Base-by-base conservation (phyloP, 2,113 vertebrate genomes). In the Ellobius talpinus region DNA sequence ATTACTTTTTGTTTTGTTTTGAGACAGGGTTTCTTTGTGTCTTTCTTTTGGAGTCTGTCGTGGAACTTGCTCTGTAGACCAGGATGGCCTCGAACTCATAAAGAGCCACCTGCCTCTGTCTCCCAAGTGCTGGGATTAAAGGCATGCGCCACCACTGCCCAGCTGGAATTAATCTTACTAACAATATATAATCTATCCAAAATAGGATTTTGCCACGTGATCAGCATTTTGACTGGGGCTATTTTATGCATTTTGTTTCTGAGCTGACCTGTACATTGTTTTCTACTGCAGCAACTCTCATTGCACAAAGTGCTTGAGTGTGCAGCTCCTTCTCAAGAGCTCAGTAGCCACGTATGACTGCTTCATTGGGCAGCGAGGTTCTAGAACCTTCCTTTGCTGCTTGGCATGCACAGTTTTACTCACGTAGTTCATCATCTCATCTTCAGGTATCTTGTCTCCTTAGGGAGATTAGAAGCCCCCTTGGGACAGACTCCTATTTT, bases 391-490 rank as follows among this genome's bases (percentile, higher is more conserved):
- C n/a, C 4, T 45, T 74, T 12, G 4, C 65, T n/a, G 5, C 36
- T 31, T 58, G 52, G 66, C 81, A 66, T 31, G 47, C 16, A 9
- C 4, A 4, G 1, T 66, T 31, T 50, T 0, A 1, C 26, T 4
- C 0, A 21, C 4, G 42, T 29, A 31, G 55, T 68, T 91, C 11
- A 87, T 73, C 39, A 52, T 63, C 77, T 90, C 87, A 47, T 78
- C 33, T 45, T 72, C 23, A 36, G 2, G 3, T 39, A 74, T 55
- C 42, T 47, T 63, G 50, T 78, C 73, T 91, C 82, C 33, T 68
- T 23, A 61, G 88, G 65, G 76, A 92, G 76, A 90, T 65, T 36
- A 24, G 82, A 89, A 93, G 36, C 68, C 78, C 55, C 73, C 61
- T 63, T 45, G 31, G 47, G 92, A 68, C 94, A 17, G 68, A 81